phyloP scores from a whole-genome alignment of 2,113 vertebrate species.

The Thunnus thynnus region DNA sequence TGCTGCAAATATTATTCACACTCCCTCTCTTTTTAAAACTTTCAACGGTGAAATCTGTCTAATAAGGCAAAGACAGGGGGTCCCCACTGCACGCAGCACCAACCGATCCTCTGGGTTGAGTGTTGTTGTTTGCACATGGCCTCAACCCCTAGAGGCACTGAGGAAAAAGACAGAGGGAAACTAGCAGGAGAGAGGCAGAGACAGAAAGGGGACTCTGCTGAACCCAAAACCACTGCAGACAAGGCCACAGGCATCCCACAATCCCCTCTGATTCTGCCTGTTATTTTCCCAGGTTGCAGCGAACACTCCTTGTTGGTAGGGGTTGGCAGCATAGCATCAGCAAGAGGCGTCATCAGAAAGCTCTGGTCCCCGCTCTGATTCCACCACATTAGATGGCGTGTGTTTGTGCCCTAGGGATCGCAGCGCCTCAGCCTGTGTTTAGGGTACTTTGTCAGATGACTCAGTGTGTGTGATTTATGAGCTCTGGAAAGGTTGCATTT shows the following conservation, averaged over 20 bases:
- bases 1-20: conserved; percentile 28
- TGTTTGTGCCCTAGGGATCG: conserved; percentile 87
- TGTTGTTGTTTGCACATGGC: conserved; percentile 72
- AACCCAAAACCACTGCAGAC: conserved; percentile 46
- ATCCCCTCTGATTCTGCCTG: conserved; percentile 71
- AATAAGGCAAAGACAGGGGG: conserved; percentile 69
- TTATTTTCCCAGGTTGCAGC: conserved; percentile 69
- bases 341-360: conserved; percentile 69
- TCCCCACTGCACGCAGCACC: conserved; percentile 44
- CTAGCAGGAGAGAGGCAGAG: conserved; percentile 47
- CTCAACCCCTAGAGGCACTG: conserved; percentile 58
- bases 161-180: conserved; percentile 30
- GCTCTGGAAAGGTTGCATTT: conserved; percentile 89
- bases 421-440: conserved; percentile 85
- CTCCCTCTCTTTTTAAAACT: conserved; percentile 40
- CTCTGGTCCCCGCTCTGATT: conserved; percentile 81
- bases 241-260: conserved; percentile 72
- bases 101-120: conserved; percentile 61
- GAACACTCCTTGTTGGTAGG: conserved; percentile 61
- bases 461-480: conserved; percentile 88
- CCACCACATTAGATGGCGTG: conserved; percentile 85
- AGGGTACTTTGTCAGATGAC: conserved; percentile 89
- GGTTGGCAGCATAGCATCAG: conserved; percentile 70
- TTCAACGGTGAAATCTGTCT: conserved; percentile 62
- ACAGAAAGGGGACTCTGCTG: conserved; percentile 49